Evolutionary conservation across 2,113 vertebrate species (phyloP).

Genomic region (Ptilonorhynchus violaceus): DNA sequence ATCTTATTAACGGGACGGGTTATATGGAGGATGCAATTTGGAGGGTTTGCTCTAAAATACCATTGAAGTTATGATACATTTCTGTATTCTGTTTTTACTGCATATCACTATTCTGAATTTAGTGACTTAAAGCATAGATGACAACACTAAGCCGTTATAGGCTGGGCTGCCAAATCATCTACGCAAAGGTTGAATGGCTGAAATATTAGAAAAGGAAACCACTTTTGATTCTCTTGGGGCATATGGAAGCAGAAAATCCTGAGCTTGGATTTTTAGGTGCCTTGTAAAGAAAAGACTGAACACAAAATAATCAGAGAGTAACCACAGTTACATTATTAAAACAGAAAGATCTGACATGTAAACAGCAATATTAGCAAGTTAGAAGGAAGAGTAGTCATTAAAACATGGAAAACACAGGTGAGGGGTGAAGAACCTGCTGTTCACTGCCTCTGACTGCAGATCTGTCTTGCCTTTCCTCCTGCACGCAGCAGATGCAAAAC

Average conservation of each 20-base stretch:
- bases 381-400: neutral
- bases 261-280: neutral
- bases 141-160: neutral
- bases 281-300: neutral
- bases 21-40: neutral
- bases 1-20: neutral
- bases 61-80: neutral
- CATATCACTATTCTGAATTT: neutral
- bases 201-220: neutral
- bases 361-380: neutral
- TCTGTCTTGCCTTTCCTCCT: neutral
- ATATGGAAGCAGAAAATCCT: neutral
- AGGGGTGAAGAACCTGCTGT: neutral
- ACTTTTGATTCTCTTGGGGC: neutral
- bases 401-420: rapidly evolving
- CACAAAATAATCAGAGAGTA: neutral
- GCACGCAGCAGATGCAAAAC: neutral
- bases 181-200: neutral
- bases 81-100: neutral
- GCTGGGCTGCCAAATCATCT: neutral
- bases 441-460: neutral
- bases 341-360: neutral
- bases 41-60: neutral
- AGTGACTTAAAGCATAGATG: neutral
- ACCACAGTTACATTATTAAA: neutral